Conservation (phyloP, 1,140 invertebrate species). For the Zaprionus kolodkinae region DNA sequence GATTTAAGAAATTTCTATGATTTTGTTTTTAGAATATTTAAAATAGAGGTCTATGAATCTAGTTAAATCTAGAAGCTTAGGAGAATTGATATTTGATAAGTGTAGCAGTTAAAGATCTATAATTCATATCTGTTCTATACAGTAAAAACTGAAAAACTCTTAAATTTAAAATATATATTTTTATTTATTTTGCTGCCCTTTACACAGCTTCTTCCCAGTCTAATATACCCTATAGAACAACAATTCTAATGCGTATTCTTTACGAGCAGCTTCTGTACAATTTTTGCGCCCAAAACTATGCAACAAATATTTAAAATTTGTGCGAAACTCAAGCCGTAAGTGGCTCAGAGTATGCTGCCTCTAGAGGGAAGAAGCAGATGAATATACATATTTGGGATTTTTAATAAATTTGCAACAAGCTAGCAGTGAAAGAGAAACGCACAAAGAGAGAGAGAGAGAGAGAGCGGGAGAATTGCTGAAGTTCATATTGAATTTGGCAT, state of each 20-base stretch:
- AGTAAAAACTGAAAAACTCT: too few relatives aligned
- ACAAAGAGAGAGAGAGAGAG: neutral
- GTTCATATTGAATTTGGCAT: neutral
- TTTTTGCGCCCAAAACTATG: constrained; percentile 5
- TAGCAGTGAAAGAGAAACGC: neutral
- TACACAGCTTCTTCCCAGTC: neutral
- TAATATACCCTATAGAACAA: neutral
- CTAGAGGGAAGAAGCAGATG: neutral
- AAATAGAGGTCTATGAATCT: too few relatives aligned
- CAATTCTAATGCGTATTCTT: neutral
- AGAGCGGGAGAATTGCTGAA: neutral
- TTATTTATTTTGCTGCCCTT: too few relatives aligned
- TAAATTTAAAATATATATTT: too few relatives aligned
- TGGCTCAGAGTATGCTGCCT: neutral
- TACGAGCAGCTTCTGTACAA: neutral
- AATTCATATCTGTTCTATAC: too few relatives aligned
- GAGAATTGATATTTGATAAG: too few relatives aligned
- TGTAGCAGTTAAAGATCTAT: too few relatives aligned
- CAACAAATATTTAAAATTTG: constrained; percentile 1
- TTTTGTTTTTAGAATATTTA: too few relatives aligned
- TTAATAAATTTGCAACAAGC: neutral
- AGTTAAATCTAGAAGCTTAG: too few relatives aligned
- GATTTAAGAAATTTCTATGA: too few relatives aligned
- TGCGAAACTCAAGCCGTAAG: neutral
- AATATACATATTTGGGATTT: neutral